A percentile compares a stretch with the other conserved stretches of the same genome.
These are phyloP conservation scores for Babylonia areolata DNA, from an alignment of 1,140 invertebrate genomes.

Conservation along the genomic window DNA sequence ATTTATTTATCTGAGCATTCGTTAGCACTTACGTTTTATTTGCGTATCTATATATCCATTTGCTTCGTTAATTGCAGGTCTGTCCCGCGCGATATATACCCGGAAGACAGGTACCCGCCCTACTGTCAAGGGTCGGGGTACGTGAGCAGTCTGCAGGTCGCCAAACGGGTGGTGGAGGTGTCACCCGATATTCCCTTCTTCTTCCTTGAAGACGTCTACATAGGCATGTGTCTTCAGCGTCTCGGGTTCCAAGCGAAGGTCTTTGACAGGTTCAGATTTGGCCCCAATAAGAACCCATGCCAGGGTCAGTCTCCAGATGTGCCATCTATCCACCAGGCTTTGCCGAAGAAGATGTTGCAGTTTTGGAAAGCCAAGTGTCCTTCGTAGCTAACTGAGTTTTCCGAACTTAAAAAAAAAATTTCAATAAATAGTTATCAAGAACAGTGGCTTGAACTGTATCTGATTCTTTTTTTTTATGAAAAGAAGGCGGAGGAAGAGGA, in stretches of 20 bases:
- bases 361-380: background rate
- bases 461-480: no score
- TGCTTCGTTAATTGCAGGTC: no score
- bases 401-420: no score
- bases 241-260: conserved; percentile 13
- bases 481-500: no score
- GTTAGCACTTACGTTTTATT: no score
- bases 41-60: no score
- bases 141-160: conserved; percentile 66
- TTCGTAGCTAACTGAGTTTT: no score
- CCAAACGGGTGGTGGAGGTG: conserved; percentile 60
- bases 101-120: conserved; percentile 64
- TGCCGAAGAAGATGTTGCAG: background rate
- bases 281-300: background rate
- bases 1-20: no score
- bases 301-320: background rate
- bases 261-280: background rate
- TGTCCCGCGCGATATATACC: conserved; percentile 57
- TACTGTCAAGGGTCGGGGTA: conserved; percentile 74
- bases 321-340: background rate
- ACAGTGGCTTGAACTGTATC: no score
- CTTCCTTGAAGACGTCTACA: conserved; percentile 72
- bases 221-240: conserved; percentile 53
- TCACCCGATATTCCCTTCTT: conserved; percentile 60
- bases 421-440: no score